Percentiles rank a stretch among this genome's conserved stretches.
These are phyloP conservation scores for Nemurella pictetii DNA, from an alignment of 2,888 invertebrate genomes.

Conservation along the genomic window DNA sequence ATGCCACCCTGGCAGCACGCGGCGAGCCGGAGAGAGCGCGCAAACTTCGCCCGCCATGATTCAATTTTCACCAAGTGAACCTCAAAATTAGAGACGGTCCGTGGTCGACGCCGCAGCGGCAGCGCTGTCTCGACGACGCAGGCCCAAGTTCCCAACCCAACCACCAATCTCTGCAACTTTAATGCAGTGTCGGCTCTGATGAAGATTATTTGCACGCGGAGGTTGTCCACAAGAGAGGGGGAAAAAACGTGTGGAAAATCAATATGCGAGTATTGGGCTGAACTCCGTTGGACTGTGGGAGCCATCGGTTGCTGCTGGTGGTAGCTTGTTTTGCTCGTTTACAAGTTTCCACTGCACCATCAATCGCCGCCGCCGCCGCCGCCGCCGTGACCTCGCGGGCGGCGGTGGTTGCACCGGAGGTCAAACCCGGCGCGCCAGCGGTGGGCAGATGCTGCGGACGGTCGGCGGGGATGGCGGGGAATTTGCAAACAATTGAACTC, in stretches of 20 bases:
- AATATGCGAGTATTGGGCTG: not conserved
- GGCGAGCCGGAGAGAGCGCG: not conserved
- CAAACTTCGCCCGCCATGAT: not conserved
- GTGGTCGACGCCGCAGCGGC: not conserved
- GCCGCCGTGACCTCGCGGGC: not conserved
- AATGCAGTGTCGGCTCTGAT: not conserved
- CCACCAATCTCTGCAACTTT: not conserved
- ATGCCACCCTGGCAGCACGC: not conserved
- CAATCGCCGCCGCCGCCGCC: not conserved
- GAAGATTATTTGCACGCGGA: not conserved
- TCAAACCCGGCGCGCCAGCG: not conserved
- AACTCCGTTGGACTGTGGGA: not conserved
- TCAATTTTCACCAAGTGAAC: not conserved
- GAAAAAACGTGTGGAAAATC: not conserved
- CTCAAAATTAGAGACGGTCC: not conserved
- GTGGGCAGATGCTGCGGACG: not conserved
- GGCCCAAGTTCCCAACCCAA: not conserved
- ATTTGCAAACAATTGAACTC: slow-evolving; percentile 11
- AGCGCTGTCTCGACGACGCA: not conserved
- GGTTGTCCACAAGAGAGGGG: not conserved
- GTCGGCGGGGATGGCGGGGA: not conserved
- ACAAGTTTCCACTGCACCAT: not conserved
- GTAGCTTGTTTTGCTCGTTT: not conserved
- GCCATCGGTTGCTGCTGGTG: not conserved
- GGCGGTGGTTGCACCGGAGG: not conserved